Percentiles rank a stretch among this genome's conserved stretches.
Conservation (phyloP, 2,113 vertebrate species). For the Drymodes brunneopygia region DNA sequence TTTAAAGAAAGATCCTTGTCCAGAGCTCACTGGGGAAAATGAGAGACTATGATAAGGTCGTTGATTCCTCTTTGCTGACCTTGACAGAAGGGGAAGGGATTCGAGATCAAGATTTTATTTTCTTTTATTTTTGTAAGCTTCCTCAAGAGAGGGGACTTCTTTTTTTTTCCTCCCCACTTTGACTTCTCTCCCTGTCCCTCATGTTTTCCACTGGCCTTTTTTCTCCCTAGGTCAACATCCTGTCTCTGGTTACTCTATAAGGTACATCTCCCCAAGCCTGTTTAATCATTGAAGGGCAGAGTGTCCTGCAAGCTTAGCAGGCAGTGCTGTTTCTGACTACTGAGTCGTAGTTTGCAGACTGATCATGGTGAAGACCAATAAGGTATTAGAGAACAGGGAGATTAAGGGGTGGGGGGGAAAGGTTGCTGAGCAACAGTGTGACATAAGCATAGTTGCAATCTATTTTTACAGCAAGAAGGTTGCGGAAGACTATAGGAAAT, state of each 20-base stretch:
- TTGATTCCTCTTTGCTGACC: background rate
- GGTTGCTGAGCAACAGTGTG: slow-evolving; percentile 70
- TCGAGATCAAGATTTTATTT: background rate
- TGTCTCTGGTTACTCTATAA: background rate
- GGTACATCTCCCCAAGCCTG: background rate
- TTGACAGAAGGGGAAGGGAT: background rate
- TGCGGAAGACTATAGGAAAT: slow-evolving; percentile 35
- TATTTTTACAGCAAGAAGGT: slow-evolving; percentile 67
- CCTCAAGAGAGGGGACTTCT: background rate
- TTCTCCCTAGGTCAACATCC: background rate
- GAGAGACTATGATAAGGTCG: background rate
- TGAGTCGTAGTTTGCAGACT: background rate
- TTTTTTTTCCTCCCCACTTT: background rate
- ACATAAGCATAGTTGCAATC: slow-evolving; percentile 43
- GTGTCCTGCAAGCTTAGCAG: slow-evolving; percentile 21
- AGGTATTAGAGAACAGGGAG: slow-evolving; percentile 33
- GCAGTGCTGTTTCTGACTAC: background rate
- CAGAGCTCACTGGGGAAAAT: background rate
- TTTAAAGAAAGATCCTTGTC: background rate
- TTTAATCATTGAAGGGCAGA: slow-evolving; percentile 12
- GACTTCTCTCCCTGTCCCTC: background rate
- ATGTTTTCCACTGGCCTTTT: background rate
- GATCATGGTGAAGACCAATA: slow-evolving; percentile 34
- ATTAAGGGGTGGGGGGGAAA: background rate
- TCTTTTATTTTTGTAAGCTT: background rate